Percentiles rank a stretch among this genome's conserved stretches.
Evolutionary conservation across 1,140 invertebrate genomes (phyloP).

Genomic region (Pogonomyrmex barbatus): DNA sequence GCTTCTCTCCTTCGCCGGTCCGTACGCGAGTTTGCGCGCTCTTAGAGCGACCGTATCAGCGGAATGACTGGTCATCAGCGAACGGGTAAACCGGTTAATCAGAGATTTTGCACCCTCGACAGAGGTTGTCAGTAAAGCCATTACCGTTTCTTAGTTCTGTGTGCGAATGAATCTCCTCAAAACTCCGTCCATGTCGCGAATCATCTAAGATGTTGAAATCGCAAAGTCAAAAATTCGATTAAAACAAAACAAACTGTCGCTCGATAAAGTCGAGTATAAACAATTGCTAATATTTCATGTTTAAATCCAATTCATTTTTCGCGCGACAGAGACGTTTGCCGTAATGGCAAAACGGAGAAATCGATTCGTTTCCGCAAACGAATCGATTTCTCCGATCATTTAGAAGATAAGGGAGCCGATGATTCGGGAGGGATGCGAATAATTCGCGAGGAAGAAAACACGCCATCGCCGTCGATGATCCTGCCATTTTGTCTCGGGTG

Average conservation of each 20-base stretch:
- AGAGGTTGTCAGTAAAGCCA: not conserved
- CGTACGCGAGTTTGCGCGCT: conserved; percentile 51
- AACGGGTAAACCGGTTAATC: conserved; percentile 22
- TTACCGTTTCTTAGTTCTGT: not conserved
- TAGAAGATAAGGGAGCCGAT: not conserved
- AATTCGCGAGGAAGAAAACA: conserved; percentile 35
- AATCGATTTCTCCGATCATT: not conserved
- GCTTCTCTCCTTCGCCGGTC: conserved; percentile 64
- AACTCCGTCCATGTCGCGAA: not conserved
- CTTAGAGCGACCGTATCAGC: not conserved
- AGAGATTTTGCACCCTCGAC: conserved; percentile 28
- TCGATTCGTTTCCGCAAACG: not conserved
- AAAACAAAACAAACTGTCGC: not conserved
- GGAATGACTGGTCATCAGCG: conserved; percentile 5
- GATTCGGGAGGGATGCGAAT: not conserved
- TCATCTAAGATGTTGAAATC: not conserved
- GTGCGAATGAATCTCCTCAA: not conserved
- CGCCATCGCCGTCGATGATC: conserved; percentile 65
- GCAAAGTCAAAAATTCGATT: not conserved
- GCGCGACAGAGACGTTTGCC: not conserved
- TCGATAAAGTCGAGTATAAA: too few relatives aligned
- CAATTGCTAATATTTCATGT: not conserved
- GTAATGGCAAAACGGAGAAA: not conserved
- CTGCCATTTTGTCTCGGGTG: conserved; percentile 75
- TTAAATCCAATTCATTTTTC: not conserved